These are phyloP conservation scores for Labeo calbasu DNA, from an alignment of 2,797 vertebrate species.

Conservation along the genomic window DNA sequence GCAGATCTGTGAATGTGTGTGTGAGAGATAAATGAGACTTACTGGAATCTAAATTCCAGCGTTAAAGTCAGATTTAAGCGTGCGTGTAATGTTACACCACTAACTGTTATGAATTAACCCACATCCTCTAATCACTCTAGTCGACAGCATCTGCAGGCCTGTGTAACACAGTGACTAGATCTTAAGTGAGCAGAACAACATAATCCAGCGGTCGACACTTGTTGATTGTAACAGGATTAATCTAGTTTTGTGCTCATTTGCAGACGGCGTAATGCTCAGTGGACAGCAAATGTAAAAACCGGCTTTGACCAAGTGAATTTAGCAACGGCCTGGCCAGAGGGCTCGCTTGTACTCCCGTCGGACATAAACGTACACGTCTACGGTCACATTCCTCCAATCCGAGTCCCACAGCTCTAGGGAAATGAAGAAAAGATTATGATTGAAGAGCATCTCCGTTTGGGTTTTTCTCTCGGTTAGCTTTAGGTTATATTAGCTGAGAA, in stretches of 20 bases:
- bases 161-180: background rate
- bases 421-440: slow-evolving; percentile 1
- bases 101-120: slow-evolving; percentile 18
- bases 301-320: background rate
- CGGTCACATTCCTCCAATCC: background rate
- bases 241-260: background rate
- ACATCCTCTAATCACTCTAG: background rate
- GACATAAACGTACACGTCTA: background rate
- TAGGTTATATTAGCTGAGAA: slow-evolving; percentile 1
- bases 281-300: background rate
- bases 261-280: background rate
- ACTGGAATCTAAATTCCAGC: slow-evolving; percentile 8
- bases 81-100: background rate
- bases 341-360: background rate
- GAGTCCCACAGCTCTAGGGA: background rate
- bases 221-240: background rate
- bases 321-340: background rate
- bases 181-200: background rate
- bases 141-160: background rate
- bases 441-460: slow-evolving; percentile 10
- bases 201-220: background rate
- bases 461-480: slow-evolving; percentile 13
- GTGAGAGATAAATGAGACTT: slow-evolving; percentile 12
- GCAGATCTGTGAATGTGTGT: slow-evolving; percentile 19
- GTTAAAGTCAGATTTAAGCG: background rate